Evolutionary conservation across 2,113 vertebrate species (phyloP), one percentile per base, ranked within the genome.

Genomic region (Plecturocebus donacophilus): DNA sequence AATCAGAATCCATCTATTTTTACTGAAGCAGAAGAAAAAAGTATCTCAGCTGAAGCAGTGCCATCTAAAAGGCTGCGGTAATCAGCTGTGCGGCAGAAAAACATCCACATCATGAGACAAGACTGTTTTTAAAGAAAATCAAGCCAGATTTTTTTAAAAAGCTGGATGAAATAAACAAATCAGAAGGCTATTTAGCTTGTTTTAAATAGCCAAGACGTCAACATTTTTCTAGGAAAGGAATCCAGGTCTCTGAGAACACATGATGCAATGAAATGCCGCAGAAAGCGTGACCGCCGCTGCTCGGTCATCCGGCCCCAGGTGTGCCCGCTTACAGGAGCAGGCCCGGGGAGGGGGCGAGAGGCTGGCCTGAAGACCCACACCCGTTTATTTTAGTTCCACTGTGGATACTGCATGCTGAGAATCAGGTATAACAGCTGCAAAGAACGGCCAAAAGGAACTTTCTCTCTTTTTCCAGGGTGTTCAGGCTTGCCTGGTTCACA

Each of bases 91-190:
- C 17, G 68, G 81, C 70, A 77, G 71, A 45, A 64, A 89, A 70
- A 70, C 82, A 82, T 19, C 56, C 66, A 58, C 4, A 76, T 9
- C 76, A 19, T 0, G 20, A 89, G 75, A 95, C 71, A 79, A 86
- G 89, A 32, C 93, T 86, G 83, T 27, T 90, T 97, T 40, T 68
- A 61, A 84, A 66, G 91, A 70, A 91, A 96, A 96, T 61, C 90
- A 73, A 90, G 79, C 21, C 75, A n/a, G 73, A 38, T 13, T 47
- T 47, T 49, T 4, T 19, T 42, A 14, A 32, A 66, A 58, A 64
- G 30, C 79, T 10, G 21, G 30, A 61, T 42, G 79, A 45, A n/a
- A 4, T 30, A 49, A 75, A 56, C 76, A 49, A 13, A 42, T 38
- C 71, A 61, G 52, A 79, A 83, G 61, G n/a, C 61, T 40, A 3